phyloP scores from a whole-genome alignment of 2,888 invertebrate species.

The Xestia sexstrigata region DNA sequence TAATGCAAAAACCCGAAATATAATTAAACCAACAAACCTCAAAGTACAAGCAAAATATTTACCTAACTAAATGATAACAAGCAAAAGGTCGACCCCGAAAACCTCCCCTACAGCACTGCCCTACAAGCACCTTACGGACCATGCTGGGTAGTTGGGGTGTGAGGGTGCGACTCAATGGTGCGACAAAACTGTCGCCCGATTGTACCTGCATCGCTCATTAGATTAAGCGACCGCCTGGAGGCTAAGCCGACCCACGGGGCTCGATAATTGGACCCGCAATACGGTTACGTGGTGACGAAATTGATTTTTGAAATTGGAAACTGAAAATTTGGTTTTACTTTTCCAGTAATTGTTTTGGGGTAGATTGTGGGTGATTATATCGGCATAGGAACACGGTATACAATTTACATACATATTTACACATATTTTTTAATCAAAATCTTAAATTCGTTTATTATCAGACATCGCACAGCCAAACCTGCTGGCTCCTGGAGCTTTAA shows the following conservation, averaged over 20 bases:
- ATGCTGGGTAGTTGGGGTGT: slow-evolving; percentile 33
- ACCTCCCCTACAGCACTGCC: slow-evolving; percentile 2
- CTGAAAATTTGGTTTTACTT: not conserved
- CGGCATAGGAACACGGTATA: not conserved
- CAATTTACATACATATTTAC: too few species aligned
- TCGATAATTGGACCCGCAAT: slow-evolving; percentile 40
- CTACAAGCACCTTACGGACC: slow-evolving; percentile 2
- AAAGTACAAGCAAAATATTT: not conserved
- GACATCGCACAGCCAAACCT: not conserved
- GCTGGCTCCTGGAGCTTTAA: not conserved
- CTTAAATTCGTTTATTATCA: not conserved
- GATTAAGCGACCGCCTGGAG: slow-evolving; percentile 60
- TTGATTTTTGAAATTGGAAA: slow-evolving; percentile 27
- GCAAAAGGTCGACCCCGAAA: not conserved
- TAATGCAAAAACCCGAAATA: not conserved
- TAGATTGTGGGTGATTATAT: not conserved
- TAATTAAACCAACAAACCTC: not conserved
- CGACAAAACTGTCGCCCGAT: slow-evolving; percentile 65
- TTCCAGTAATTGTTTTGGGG: not conserved
- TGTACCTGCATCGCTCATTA: slow-evolving; percentile 62
- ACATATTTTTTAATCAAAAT: not conserved
- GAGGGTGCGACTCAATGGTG: slow-evolving; percentile 70
- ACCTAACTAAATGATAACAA: not conserved
- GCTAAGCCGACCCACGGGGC: slow-evolving; percentile 18
- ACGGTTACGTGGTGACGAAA: slow-evolving; percentile 4